Evolutionary conservation across 2,113 vertebrate species (phyloP).

Genomic region (Anhinga anhinga): DNA sequence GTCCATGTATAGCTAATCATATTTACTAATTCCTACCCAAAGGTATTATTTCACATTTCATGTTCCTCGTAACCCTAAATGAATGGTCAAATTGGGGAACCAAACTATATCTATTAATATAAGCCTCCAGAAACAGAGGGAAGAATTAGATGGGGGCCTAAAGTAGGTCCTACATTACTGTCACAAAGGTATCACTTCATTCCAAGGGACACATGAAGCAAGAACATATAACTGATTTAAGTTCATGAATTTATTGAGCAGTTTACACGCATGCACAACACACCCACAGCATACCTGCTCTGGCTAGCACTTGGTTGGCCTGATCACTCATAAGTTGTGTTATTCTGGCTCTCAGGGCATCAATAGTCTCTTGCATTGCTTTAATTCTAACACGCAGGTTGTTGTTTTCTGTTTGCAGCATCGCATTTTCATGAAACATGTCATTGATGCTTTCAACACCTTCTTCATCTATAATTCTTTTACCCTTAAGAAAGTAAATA

Average conservation of each 20-base stretch:
- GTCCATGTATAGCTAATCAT: background rate
- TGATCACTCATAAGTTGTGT: constrained; percentile 91
- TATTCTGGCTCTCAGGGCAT: constrained; percentile 84
- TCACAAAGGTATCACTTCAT: background rate
- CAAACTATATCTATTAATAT: background rate
- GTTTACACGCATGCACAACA: background rate
- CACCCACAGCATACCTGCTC: constrained; percentile 77
- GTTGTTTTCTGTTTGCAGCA: constrained; percentile 97
- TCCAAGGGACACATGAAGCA: background rate
- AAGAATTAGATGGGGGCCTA: background rate
- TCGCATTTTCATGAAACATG: constrained; percentile 96
- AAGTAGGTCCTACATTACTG: background rate
- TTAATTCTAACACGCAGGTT: constrained; percentile 94
- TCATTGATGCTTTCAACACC: constrained; percentile 95
- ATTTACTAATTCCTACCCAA: background rate
- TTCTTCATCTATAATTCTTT: constrained; percentile 93
- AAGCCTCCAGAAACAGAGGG: background rate
- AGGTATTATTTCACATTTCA: background rate
- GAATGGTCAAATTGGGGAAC: background rate
- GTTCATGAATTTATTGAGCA: background rate
- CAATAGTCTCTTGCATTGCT: constrained; percentile 97
- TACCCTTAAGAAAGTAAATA: constrained; percentile 79
- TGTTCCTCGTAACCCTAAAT: background rate
- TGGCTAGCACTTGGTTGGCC: constrained; percentile 87
- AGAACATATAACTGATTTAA: background rate